phyloP scores from a whole-genome alignment of 2,113 vertebrate species.

The Ammodytes marinus region DNA sequence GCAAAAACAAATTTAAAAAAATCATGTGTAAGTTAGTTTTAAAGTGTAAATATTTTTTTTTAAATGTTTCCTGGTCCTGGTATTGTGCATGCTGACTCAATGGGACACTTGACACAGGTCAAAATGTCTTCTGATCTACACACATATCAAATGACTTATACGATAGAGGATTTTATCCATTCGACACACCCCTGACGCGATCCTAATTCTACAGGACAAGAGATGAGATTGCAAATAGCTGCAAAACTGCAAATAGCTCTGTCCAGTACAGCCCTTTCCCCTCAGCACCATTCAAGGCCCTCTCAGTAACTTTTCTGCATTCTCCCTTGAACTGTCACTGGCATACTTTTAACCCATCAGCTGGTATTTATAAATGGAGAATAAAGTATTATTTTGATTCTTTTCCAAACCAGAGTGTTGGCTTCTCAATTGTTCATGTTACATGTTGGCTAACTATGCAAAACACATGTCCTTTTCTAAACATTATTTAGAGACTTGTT shows the following conservation, averaged over 20 bases:
- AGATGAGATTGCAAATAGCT: background rate
- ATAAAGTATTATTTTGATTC: background rate
- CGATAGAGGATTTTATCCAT: too few relatives aligned
- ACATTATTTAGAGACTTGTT: slow-evolving; percentile 23
- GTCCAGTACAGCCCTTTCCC: slow-evolving; percentile 12
- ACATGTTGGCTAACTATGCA: background rate
- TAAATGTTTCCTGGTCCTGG: background rate
- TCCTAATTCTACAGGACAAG: background rate
- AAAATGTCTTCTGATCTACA: background rate
- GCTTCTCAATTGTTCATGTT: slow-evolving; percentile 14
- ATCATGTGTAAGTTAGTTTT: background rate
- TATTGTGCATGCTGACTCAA: background rate
- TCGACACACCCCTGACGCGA: background rate
- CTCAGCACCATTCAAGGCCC: background rate
- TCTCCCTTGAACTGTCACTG: slow-evolving; percentile 24
- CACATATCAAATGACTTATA: background rate
- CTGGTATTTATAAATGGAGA: slow-evolving; percentile 36
- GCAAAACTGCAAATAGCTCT: background rate
- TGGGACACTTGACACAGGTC: background rate
- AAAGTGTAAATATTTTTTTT: background rate
- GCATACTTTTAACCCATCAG: slow-evolving; percentile 10
- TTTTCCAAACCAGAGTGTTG: background rate
- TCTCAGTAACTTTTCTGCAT: slow-evolving; percentile 19
- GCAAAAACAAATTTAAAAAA: too few relatives aligned
- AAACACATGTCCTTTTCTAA: slow-evolving; percentile 14